phyloP scores from a whole-genome alignment of 2,888 invertebrate genomes.

The Trichopria drosophilae region DNA sequence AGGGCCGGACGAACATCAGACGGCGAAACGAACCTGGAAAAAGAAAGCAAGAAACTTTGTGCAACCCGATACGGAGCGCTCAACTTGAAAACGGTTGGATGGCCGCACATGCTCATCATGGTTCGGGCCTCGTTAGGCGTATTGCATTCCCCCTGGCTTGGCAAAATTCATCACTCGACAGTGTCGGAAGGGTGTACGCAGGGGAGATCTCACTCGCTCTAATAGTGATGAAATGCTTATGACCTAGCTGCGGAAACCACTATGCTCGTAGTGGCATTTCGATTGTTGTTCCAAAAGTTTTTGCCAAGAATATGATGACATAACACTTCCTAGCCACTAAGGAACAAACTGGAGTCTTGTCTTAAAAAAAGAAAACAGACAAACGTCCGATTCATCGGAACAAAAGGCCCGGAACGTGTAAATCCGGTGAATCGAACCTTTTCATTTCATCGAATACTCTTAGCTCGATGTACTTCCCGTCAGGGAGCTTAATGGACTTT shows the following conservation, averaged over 20 bases:
- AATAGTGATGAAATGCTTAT: constrained; percentile 38
- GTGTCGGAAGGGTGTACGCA: constrained; percentile 31
- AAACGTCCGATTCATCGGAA: constrained; percentile 29
- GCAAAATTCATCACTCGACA: constrained; percentile 43
- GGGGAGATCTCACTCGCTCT: constrained; percentile 34
- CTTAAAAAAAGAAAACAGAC: constrained; percentile 29
- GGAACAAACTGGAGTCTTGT: too few relatives aligned
- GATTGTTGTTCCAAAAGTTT: too few relatives aligned
- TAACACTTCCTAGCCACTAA: too few relatives aligned
- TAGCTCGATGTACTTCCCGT: too few relatives aligned
- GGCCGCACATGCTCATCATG: constrained; percentile 36
- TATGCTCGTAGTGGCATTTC: too few relatives aligned
- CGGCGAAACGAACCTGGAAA: constrained; percentile 11
- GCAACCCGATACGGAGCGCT: constrained; percentile 26
- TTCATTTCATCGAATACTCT: too few relatives aligned
- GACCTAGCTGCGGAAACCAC: too few relatives aligned
- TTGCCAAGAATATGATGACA: too few relatives aligned
- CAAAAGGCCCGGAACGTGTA: constrained; percentile 24
- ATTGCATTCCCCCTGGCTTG: constrained; percentile 33
- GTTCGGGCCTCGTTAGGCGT: constrained; percentile 42
- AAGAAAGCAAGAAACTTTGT: constrained; percentile 25
- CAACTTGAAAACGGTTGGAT: constrained; percentile 33
- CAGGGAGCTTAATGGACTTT: background rate
- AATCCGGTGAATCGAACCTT: constrained; percentile 24
- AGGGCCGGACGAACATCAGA: too few relatives aligned